Base-by-base conservation (phyloP, 1,140 invertebrate species). In the Teleopsis dalmanni region DNA sequence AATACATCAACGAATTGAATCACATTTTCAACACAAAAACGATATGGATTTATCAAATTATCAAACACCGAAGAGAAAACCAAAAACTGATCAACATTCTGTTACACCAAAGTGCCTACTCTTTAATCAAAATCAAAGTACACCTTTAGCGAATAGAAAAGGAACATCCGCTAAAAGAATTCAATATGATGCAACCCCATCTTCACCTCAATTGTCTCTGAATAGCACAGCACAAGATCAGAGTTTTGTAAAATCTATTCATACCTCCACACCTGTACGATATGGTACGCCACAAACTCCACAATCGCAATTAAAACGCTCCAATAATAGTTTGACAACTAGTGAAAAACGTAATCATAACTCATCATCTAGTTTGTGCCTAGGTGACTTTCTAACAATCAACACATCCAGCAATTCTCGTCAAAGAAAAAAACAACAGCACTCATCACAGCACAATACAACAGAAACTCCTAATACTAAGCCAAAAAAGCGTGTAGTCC, bases 401-500 rank as follows among this genome's bases (percentile, higher is more conserved):
- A 42, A 19, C 29, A 33, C 10, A 38, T 27, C 11, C 22, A 47
- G n/a, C 38, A 42, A 18, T 10, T 52, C 56, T 4, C 60, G 59
- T 65, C 62, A 49, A 48, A 54, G 10, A 62, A 60, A 8, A 19
- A 18, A 31, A 53, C n/a, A 38, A 16, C 40, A 22, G 46, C n/a
- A 8, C 27, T 35, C 18, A 37, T 25, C 22, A 47, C 40, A 25
- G 23, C 49, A 23, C 25, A 22, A 31, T 2, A 31, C 27, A 7
- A 11, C 10, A 26, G 11, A 34, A 34, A 3, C 43, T 11, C 10
- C 10, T 19, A 45, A 34, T 36, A 51, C 27, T 23, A 70, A 64
- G 23, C 64, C 67, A 4, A 57, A 57, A 21, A 60, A 63, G 6
- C 56, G 67, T 25, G 66, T 70, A 3, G 41, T 65, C 6, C 67